These are phyloP conservation scores for Motacilla alba DNA, from an alignment of 2,113 vertebrate genomes.

Conservation along the genomic window DNA sequence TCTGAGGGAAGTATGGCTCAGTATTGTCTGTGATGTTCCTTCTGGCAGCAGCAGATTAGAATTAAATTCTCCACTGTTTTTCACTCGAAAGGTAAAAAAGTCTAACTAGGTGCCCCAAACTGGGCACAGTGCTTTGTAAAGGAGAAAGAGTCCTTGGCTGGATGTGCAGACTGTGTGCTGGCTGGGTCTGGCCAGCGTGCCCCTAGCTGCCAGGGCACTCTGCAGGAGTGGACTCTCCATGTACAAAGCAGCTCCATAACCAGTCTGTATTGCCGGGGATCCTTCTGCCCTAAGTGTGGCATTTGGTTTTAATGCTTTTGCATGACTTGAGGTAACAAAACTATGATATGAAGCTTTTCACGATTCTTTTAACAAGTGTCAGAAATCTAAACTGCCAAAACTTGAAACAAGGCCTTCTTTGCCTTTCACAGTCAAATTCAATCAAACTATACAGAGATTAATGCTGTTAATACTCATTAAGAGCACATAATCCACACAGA, in stretches of 20 bases:
- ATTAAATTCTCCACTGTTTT: background rate
- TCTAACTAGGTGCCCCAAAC: background rate
- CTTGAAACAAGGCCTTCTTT: background rate
- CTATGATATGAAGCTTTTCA: background rate
- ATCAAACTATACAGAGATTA: background rate
- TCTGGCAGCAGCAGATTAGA: background rate
- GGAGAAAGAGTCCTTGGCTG: background rate
- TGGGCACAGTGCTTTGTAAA: background rate
- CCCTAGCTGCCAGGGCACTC: background rate
- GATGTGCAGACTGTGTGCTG: background rate
- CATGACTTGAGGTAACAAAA: background rate
- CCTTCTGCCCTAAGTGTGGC: accelerated
- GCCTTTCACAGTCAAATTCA: background rate
- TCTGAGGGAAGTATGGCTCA: background rate
- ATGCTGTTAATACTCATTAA: background rate
- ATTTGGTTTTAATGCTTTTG: background rate
- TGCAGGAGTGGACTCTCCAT: background rate
- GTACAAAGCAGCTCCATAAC: background rate
- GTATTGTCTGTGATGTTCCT: background rate
- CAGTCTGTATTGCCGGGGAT: background rate
- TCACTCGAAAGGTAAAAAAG: background rate
- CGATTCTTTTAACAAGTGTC: background rate
- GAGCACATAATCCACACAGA: background rate
- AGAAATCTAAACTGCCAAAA: background rate
- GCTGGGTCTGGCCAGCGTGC: background rate